Conservation (phyloP, 2,113 vertebrate species). For the Hippocampus guttulatus region DNA sequence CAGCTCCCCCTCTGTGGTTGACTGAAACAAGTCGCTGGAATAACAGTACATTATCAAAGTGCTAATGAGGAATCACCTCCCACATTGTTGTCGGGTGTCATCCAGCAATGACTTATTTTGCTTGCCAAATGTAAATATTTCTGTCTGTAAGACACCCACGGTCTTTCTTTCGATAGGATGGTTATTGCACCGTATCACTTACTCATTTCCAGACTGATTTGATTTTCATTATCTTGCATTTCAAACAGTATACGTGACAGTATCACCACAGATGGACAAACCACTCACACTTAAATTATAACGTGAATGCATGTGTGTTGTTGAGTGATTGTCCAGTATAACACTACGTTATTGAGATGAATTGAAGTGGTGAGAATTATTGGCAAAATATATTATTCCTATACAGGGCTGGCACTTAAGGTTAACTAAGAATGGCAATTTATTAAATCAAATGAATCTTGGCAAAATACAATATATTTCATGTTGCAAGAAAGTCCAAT, state of each 20-base stretch:
- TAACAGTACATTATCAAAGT: conserved; percentile 1
- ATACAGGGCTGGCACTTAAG: not conserved
- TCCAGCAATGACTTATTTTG: not conserved
- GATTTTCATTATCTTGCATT: not conserved
- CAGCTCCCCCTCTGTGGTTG: not conserved
- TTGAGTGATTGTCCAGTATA: not conserved
- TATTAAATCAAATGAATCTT: not conserved
- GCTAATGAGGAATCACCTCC: not conserved
- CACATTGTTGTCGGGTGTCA: not conserved
- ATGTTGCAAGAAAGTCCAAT: not conserved
- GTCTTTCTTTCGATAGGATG: not conserved
- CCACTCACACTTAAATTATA: no score
- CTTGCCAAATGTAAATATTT: not conserved
- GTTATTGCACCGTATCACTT: not conserved
- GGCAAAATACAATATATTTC: not conserved
- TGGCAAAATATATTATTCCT: not conserved
- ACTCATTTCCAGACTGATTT: not conserved
- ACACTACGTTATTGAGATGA: not conserved
- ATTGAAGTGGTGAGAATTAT: not conserved
- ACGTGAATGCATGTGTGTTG: no score
- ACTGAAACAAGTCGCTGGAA: not conserved
- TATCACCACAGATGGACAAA: no score
- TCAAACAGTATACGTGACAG: not conserved
- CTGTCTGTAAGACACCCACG: not conserved
- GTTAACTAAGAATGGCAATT: not conserved